These are phyloP conservation scores for Eumaeus atala DNA, from an alignment of 1,140 invertebrate species.

Conservation along the genomic window DNA sequence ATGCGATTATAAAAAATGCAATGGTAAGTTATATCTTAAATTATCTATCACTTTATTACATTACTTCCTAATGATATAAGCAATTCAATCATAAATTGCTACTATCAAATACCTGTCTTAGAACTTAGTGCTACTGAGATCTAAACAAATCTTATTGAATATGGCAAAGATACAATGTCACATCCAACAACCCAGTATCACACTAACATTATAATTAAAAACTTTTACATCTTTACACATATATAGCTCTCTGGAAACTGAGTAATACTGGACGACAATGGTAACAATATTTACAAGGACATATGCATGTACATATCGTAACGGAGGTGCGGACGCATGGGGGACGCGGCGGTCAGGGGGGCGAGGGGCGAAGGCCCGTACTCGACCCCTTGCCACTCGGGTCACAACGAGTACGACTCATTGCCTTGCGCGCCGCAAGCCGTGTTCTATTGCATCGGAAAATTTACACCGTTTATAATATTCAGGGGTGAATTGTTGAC, in stretches of 20 bases:
- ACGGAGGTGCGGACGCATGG: conserved; percentile 27
- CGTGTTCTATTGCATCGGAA: conserved; percentile 78
- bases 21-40: background rate
- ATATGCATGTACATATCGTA: conserved; percentile 48
- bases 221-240: conserved; percentile 20
- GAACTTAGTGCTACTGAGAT: conserved; percentile 59
- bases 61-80: conserved; percentile 12
- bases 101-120: conserved; percentile 31
- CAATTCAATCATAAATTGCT: conserved; percentile 29
- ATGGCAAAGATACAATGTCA: conserved; percentile 43
- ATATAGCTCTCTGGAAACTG: conserved; percentile 19
- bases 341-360: no score
- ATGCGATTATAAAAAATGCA: background rate
- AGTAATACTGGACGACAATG: conserved; percentile 35
- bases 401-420: conserved; percentile 52
- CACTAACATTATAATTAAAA: conserved; percentile 26
- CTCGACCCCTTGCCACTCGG: conserved; percentile 41
- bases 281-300: conserved; percentile 44
- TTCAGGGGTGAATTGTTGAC: conserved; percentile 76
- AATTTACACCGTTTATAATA: conserved; percentile 80
- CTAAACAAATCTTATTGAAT: conserved; percentile 45
- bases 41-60: background rate
- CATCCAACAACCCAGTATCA: conserved; percentile 24
- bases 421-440: conserved; percentile 50
- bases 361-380: conserved; percentile 12